Evolutionary conservation across 2,797 vertebrate species (phyloP).

Genomic region (Meda fulgida): DNA sequence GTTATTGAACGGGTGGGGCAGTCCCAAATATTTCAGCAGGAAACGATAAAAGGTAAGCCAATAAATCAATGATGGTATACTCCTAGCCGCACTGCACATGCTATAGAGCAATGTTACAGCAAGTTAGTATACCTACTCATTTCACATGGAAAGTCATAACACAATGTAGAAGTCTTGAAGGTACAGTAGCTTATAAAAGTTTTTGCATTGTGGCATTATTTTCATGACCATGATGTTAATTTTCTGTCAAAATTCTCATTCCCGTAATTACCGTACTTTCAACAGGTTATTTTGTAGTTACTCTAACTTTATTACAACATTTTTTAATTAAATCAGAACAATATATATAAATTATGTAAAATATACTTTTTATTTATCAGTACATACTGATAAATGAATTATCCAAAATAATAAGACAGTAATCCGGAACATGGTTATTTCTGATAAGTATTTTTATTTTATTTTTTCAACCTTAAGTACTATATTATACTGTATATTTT

Average conservation of each 20-base stretch:
- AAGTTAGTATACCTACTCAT: not conserved
- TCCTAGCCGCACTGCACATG: not conserved
- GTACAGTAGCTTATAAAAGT: not conserved
- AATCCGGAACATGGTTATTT: not conserved
- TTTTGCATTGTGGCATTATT: not conserved
- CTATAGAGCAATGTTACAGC: not conserved
- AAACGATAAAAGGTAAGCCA: not conserved
- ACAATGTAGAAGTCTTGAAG: not conserved
- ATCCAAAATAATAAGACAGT: not conserved
- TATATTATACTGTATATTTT: no score
- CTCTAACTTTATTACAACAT: not conserved
- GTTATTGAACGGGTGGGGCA: not conserved
- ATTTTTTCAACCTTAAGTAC: no score
- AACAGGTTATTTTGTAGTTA: no score
- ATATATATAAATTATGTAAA: no score
- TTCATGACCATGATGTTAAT: not conserved
- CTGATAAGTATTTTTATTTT: not conserved
- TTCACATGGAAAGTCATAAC: not conserved
- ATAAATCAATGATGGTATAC: not conserved
- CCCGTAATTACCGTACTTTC: not conserved
- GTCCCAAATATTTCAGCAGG: not conserved
- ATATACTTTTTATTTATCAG: no score
- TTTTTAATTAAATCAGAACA: not conserved
- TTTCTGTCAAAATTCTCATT: not conserved
- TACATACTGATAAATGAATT: not conserved